These are phyloP conservation scores for Dione juno DNA, from an alignment of 2,888 invertebrate species.

Conservation along the genomic window DNA sequence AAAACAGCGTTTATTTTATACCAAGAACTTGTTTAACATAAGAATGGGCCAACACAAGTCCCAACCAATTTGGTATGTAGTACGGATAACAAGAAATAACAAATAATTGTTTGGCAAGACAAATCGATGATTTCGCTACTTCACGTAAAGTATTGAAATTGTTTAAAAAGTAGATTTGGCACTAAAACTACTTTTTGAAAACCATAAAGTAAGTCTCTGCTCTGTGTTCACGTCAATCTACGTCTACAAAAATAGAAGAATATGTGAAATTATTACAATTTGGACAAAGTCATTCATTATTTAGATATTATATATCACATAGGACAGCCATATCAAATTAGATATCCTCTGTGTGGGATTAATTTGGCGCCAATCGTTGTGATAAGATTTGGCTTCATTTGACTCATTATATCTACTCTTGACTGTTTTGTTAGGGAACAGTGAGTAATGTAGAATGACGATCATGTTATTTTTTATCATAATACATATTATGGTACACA, in stretches of 20 bases:
- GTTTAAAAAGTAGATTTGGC: too few species aligned
- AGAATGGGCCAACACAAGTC: not conserved
- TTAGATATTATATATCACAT: not conserved
- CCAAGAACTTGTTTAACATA: slow-evolving; percentile 11
- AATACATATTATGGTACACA: not conserved
- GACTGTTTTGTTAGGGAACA: not conserved
- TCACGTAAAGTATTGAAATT: too few species aligned
- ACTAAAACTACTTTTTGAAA: too few species aligned
- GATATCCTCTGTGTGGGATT: not conserved
- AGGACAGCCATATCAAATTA: not conserved
- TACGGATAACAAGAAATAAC: not conserved
- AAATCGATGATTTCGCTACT: too few species aligned
- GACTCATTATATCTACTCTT: not conserved
- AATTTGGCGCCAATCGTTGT: not conserved
- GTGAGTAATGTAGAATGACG: not conserved
- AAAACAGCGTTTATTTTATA: not conserved
- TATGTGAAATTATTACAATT: not conserved
- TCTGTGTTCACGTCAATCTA: too few species aligned
- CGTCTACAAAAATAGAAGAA: not conserved
- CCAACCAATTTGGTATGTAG: not conserved
- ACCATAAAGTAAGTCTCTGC: too few species aligned
- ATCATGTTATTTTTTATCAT: not conserved
- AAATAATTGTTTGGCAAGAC: not conserved
- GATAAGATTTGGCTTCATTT: not conserved
- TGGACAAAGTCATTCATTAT: not conserved